Conservation (phyloP, 2,888 invertebrate species). For the Agrochola lota region DNA sequence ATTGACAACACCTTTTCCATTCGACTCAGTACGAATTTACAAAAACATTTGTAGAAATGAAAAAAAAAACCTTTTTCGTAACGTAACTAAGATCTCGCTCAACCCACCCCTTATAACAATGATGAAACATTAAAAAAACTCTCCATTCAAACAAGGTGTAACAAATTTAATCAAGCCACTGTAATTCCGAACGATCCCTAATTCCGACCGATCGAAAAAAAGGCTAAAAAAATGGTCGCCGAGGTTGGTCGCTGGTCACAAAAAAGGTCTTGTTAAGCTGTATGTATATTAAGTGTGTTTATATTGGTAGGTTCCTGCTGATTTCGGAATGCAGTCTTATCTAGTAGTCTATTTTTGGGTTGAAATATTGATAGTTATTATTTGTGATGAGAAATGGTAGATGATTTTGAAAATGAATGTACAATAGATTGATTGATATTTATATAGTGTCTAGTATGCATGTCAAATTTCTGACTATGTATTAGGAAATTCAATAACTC, state of each 20-base stretch:
- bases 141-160: constrained; percentile 49
- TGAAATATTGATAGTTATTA: not conserved
- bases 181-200: constrained; percentile 47
- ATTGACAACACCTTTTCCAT: constrained; percentile 33
- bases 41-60: constrained; percentile 17
- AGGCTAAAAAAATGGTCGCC: constrained; percentile 35
- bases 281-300: constrained; percentile 48
- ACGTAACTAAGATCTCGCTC: not conserved
- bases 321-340: constrained; percentile 50
- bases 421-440: not conserved
- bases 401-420: not conserved
- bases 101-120: constrained; percentile 11
- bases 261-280: constrained; percentile 52
- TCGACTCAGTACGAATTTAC: constrained; percentile 1
- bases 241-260: constrained; percentile 53
- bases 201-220: constrained; percentile 36
- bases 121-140: constrained; percentile 33
- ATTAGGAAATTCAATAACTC: too few species aligned
- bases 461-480: too few species aligned
- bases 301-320: constrained; percentile 47
- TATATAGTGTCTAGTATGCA: too few species aligned
- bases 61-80: not conserved
- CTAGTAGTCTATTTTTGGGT: constrained; percentile 28
- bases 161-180: constrained; percentile 46
- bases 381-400: constrained; percentile 12